Evolutionary conservation across 1,140 invertebrate species (phyloP).

Genomic region (Rhagoletis pomonella): DNA sequence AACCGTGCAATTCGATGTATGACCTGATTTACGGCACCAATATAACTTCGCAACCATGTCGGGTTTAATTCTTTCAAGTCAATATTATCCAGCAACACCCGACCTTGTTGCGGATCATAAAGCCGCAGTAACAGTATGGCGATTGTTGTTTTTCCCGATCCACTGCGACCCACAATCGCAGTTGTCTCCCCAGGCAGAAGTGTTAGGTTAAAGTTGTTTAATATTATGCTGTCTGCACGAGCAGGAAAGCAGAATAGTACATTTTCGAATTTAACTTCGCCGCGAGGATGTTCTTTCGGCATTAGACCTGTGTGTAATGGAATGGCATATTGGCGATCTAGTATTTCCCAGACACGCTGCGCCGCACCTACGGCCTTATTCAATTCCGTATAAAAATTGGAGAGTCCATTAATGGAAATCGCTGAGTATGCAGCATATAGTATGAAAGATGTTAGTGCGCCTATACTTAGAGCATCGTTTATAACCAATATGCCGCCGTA

Average conservation of each 20-base stretch:
- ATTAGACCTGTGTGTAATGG: slow-evolving; percentile 78
- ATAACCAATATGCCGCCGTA: slow-evolving; percentile 94
- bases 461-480: slow-evolving; percentile 87
- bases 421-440: slow-evolving; percentile 95
- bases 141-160: slow-evolving; percentile 90
- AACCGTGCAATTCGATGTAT: slow-evolving; percentile 61
- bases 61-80: slow-evolving; percentile 81
- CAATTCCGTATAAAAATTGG: slow-evolving; percentile 93
- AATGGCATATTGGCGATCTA: slow-evolving; percentile 87
- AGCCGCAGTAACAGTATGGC: slow-evolving; percentile 85
- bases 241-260: slow-evolving; percentile 86
- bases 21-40: slow-evolving; percentile 85
- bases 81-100: slow-evolving; percentile 80
- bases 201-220: slow-evolving; percentile 82
- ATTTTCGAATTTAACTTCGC: slow-evolving; percentile 81
- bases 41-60: slow-evolving; percentile 82
- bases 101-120: slow-evolving; percentile 86
- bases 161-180: slow-evolving; percentile 87
- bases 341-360: slow-evolving; percentile 90
- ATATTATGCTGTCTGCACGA: slow-evolving; percentile 78
- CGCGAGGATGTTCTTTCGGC: slow-evolving; percentile 67
- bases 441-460: slow-evolving; percentile 92
- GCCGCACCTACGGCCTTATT: slow-evolving; percentile 95
- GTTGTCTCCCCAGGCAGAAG: slow-evolving; percentile 83
- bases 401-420: slow-evolving; percentile 89